Evolutionary conservation across 2,888 invertebrate genomes (phyloP).

Genomic region (Aproaerema taeniolella): DNA sequence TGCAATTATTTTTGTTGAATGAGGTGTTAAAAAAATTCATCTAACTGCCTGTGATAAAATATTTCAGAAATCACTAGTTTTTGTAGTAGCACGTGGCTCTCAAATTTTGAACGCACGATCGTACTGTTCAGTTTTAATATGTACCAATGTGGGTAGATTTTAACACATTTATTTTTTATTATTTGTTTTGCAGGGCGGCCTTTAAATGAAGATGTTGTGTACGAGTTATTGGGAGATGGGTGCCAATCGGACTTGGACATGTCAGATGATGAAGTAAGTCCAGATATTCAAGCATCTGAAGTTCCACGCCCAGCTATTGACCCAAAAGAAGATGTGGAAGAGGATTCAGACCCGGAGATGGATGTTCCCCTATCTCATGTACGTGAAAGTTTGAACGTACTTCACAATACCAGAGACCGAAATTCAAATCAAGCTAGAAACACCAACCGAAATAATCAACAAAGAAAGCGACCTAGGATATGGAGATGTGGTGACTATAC

Average conservation of each 20-base stretch:
- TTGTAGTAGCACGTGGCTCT: background rate
- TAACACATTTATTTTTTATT: background rate
- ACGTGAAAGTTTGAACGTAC: background rate
- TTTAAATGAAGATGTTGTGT: background rate
- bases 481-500: background rate
- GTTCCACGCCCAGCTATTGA: background rate
- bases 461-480: background rate
- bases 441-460: background rate
- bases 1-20: background rate
- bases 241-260: background rate
- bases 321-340: background rate
- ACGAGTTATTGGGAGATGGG: background rate
- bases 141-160: background rate
- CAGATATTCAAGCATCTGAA: background rate
- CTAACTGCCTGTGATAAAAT: background rate
- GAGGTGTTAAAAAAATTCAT: background rate
- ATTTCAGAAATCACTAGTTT: background rate
- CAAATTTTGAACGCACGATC: slow-evolving; percentile 2
- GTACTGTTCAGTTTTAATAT: background rate
- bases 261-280: background rate
- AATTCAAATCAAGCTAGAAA: background rate
- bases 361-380: background rate
- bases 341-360: background rate
- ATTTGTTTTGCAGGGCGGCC: slow-evolving; percentile 1
- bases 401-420: background rate